phyloP scores from a whole-genome alignment of 2,113 vertebrate species.

The Pteronura brasiliensis region DNA sequence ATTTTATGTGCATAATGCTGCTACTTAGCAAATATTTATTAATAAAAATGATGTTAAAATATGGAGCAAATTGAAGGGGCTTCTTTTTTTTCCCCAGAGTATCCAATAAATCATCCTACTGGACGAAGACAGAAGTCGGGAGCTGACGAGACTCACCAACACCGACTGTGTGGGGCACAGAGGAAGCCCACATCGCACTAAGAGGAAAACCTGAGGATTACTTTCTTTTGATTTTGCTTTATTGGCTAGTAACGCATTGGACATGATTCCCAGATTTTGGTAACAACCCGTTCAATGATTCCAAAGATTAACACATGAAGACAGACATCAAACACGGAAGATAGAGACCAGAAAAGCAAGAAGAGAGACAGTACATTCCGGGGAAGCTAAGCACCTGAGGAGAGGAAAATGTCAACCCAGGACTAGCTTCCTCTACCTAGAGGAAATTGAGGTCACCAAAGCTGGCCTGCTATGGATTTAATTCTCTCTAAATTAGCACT shows the following conservation, averaged over 20 bases:
- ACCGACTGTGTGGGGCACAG: background rate
- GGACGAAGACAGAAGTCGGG: background rate
- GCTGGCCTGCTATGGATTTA: background rate
- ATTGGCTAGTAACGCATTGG: background rate
- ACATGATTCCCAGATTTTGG: slow-evolving; percentile 5
- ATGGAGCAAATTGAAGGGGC: background rate
- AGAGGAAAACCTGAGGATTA: background rate
- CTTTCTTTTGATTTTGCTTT: background rate
- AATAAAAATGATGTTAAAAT: background rate
- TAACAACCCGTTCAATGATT: slow-evolving; percentile 30
- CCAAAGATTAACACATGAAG: slow-evolving; percentile 67
- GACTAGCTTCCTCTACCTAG: background rate
- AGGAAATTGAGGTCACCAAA: background rate
- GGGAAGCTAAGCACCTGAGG: background rate
- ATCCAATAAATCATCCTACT: background rate
- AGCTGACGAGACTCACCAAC: background rate
- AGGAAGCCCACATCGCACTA: fast-evolving
- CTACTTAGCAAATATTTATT: background rate
- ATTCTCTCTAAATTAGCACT: slow-evolving; percentile 25
- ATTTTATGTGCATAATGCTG: background rate
- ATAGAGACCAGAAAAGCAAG: slow-evolving; percentile 42
- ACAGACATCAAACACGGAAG: slow-evolving; percentile 37
- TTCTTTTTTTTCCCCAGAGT: background rate
- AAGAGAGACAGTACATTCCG: background rate
- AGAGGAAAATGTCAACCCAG: background rate